Base-by-base conservation (phyloP, 2,888 invertebrate species). In the Subacronicta megacephala region DNA sequence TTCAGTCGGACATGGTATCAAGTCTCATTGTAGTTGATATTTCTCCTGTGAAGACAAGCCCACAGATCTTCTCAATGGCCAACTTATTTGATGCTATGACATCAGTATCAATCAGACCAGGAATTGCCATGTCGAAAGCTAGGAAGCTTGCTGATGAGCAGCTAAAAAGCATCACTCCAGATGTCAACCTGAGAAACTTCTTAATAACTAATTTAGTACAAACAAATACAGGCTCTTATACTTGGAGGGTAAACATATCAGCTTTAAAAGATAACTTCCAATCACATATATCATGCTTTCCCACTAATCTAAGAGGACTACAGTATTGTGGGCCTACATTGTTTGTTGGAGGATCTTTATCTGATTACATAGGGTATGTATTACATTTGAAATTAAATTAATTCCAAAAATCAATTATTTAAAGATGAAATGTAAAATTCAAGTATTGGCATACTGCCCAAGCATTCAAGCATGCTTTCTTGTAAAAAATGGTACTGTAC, bases 131-230 rank as follows among this genome's bases (percentile, higher is more conserved):
- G 89, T 95, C 96, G 0, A 95, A 96, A 81, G 97, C 97, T 0
- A 94, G 98, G 52, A 95, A 95, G 82, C 72, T 94, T 15, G 95
- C 94, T 18, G 94, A 97, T 83, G 90, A 95, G 20, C 96, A 96
- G 72, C 88, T 98, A 16, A 89, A 95, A 46, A 79, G 89, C 7
- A 88, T 94, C 5, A 95, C 96, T 12, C 92, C 94, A 2, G 95
- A 96, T 74, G 90, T 95, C 18, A 95, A 95, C 17, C 81, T 97
- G 37, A 93, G 96, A 46, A 95, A 97, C 83, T 99, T 99, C 85
- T 90, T 99, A 16, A 94, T 99, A 57, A 97, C 97, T 20, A 99
- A 99, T 89, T 92, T 99, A 47, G 95, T 96, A n/a, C 96, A 96
- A 79, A 92, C 94, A 10, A 95, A 95, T 63, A 89, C 95, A 46